A percentile compares a stretch with the other conserved stretches of the same genome.
phyloP scores from a whole-genome alignment of 2,113 vertebrate genomes.

The Alligator mississippiensis region DNA sequence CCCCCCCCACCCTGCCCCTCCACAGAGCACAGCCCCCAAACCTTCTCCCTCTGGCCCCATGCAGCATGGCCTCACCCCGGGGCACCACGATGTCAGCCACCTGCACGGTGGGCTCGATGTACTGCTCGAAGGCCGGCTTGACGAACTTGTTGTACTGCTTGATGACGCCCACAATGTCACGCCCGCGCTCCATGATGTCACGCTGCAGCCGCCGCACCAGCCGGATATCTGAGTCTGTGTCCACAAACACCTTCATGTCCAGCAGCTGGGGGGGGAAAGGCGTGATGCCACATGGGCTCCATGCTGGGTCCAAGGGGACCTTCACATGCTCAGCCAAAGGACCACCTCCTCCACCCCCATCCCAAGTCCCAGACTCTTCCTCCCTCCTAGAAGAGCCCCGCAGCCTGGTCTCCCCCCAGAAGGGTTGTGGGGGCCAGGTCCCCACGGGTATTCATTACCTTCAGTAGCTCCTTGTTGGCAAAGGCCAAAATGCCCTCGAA shows the following conservation, averaged over 20 bases:
- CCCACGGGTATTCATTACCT: slow-evolving; percentile 76
- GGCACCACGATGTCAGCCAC: slow-evolving; percentile 92
- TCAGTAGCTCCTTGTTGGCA: slow-evolving; percentile 92
- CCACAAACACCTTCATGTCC: slow-evolving; percentile 96
- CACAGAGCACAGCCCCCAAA: accelerated
- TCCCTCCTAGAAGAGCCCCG: too few relatives aligned
- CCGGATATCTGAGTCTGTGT: slow-evolving; percentile 92
- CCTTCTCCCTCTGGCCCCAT: not conserved
- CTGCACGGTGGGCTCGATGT: slow-evolving; percentile 92
- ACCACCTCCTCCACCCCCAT: accelerated
- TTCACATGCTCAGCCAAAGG: too few relatives aligned
- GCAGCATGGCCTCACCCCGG: slow-evolving; percentile 75
- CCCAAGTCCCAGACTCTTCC: not conserved
- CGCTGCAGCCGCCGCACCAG: slow-evolving; percentile 89
- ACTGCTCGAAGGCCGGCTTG: slow-evolving; percentile 91
- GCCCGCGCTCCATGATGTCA: slow-evolving; percentile 87
- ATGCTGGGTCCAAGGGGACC: accelerated
- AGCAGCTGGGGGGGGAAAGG: slow-evolving; percentile 80
- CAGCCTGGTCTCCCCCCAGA: not conserved
- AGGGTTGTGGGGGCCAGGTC: not conserved
- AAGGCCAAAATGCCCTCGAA: slow-evolving; percentile 92
- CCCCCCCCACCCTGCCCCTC: not conserved
- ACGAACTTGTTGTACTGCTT: slow-evolving; percentile 94
- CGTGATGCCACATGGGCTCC: slow-evolving; percentile 8
- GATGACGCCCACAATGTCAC: slow-evolving; percentile 87